A percentile compares a stretch with the other conserved stretches of the same genome.
phyloP scores from a whole-genome alignment of 1,140 invertebrate genomes.

The Drosophila sturtevanti region DNA sequence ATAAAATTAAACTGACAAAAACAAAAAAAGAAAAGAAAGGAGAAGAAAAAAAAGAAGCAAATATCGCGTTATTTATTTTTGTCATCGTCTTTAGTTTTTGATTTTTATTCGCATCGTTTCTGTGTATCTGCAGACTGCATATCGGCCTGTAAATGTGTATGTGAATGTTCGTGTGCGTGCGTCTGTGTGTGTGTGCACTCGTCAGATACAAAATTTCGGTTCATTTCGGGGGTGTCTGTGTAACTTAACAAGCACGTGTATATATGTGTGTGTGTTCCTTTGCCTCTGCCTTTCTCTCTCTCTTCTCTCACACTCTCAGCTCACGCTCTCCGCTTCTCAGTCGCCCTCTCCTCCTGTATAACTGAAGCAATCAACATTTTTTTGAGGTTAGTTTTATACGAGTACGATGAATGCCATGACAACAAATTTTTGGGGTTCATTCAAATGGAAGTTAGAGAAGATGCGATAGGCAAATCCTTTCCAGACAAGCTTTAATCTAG shows the following conservation, averaged over 20 bases:
- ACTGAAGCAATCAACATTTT: conserved; percentile 72
- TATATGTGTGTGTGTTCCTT: conserved; percentile 52
- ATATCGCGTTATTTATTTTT: conserved; percentile 24
- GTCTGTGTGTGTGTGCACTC: conserved; percentile 31
- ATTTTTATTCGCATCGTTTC: conserved; percentile 41
- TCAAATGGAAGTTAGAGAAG: conserved; percentile 31
- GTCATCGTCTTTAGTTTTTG: conserved; percentile 56
- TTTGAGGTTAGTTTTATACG: conserved; percentile 67
- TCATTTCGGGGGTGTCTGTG: conserved; percentile 56
- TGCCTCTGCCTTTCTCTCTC: conserved; percentile 49
- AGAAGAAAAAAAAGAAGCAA: not conserved
- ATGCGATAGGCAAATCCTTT: conserved; percentile 7
- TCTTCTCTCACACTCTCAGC: conserved; percentile 18
- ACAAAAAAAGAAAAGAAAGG: not conserved
- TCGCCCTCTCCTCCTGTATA: conserved; percentile 23
- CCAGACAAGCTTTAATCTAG: not conserved
- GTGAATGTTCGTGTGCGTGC: conserved; percentile 14
- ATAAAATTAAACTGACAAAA: conserved; percentile 11
- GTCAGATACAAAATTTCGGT: conserved; percentile 48
- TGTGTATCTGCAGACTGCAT: conserved; percentile 8
- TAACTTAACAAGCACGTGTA: conserved; percentile 60
- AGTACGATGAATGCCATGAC: not conserved
- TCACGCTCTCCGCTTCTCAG: conserved; percentile 3
- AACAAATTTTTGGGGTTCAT: not conserved
- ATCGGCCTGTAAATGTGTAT: conserved; percentile 37